Evolutionary conservation across 1,140 invertebrate genomes (phyloP), one percentile per base, ranked within the genome.

Genomic region (Drosophila sp.): DNA sequence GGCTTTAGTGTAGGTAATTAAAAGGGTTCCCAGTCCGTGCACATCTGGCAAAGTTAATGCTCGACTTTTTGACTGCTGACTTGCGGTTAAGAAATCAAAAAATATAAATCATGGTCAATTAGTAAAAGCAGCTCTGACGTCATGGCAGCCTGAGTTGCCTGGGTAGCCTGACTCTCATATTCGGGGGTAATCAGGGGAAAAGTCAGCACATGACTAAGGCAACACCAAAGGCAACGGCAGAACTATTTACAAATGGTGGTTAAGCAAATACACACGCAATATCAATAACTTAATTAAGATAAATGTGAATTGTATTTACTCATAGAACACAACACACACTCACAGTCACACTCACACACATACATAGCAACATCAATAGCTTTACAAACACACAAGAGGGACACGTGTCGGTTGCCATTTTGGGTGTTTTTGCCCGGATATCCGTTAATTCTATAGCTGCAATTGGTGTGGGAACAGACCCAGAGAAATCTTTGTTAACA

Each of bases 221-320:
- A n/a, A n/a, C n/a, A n/a, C n/a, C n/a, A n/a, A n/a, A n/a, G n/a
- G n/a, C 46, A 67, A 45, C 29, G 27, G 18, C 29, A 41, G 29
- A n/a, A 40, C 21, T 21, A 21, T 21, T 41, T 45, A 43, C 27
- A 56, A 59, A 58, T 53, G 57, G 34, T 16, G 46, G 9, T 13
- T 48, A 40, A 46, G 63, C 57, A 45, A 62, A 78, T 69, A 66
- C 51, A 59, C 72, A 62, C 48, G 79, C 70, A 80, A 89, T 89
- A 89, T 89, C 83, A 89, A 89, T 89, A 89, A 89, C 83, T 80
- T 89, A 89, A 89, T 89, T 89, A 89, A 89, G 83, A 89, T 89
- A 89, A 89, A 89, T 89, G 83, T 63, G 76, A 72, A 89, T 72
- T 77, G 83, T 82, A 89, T 89, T 77, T 83, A 89, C 72, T 66